Conservation (phyloP, 2,113 vertebrate genomes). For the Lutjanus erythropterus region DNA sequence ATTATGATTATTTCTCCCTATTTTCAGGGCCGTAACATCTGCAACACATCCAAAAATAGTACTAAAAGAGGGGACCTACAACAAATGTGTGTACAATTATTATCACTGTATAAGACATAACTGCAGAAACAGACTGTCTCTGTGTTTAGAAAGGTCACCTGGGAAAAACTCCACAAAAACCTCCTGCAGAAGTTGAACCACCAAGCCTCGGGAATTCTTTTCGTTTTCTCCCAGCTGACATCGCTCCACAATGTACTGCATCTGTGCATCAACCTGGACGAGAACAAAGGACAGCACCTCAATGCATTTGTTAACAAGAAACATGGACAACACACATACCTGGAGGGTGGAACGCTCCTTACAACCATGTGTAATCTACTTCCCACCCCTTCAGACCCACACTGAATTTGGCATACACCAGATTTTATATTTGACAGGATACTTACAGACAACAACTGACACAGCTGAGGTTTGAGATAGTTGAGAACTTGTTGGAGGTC, state of each 20-base stretch:
- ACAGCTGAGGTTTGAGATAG: conserved; percentile 81
- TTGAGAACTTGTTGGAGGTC: conserved; percentile 78
- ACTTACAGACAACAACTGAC: conserved; percentile 85
- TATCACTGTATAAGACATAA: background rate
- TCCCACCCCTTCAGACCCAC: background rate
- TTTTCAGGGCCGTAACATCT: too few species aligned
- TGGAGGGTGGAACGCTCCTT: background rate
- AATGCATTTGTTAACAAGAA: background rate
- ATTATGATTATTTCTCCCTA: too few species aligned
- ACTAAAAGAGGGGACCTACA: background rate
- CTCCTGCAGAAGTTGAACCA: conserved; percentile 91
- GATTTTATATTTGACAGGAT: background rate
- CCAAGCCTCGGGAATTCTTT: conserved; percentile 84
- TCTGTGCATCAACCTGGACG: conserved; percentile 88
- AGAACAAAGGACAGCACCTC: background rate
- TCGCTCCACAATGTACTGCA: conserved; percentile 84
- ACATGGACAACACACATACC: background rate
- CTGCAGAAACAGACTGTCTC: background rate
- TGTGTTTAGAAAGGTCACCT: conserved; percentile 76
- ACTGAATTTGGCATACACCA: background rate
- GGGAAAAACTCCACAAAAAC: conserved; percentile 93
- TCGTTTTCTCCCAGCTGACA: conserved; percentile 89
- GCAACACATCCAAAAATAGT: background rate
- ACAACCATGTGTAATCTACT: background rate
- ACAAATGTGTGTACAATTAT: background rate